Conservation (phyloP, 2,113 vertebrate genomes). For the Pundamilia nyererei region DNA sequence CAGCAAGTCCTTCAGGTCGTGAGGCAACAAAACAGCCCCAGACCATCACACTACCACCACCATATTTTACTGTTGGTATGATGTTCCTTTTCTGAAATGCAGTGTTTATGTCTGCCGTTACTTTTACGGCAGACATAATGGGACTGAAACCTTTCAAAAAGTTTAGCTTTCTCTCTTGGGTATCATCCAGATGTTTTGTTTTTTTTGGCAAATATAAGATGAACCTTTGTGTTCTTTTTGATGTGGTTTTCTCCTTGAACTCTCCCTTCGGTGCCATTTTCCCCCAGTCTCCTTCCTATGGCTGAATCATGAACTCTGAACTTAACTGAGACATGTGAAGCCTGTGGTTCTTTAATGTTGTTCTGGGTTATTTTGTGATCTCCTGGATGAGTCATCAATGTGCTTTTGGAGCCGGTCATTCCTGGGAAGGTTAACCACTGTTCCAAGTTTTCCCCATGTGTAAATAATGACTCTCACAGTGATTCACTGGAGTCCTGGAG, state of each 20-base stretch:
- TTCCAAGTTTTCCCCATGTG: not conserved
- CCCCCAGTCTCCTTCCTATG: not conserved
- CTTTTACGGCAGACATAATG: not conserved
- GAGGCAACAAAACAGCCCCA: not conserved
- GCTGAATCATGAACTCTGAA: not conserved
- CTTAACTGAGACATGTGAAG: not conserved
- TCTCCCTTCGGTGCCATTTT: fast-evolving
- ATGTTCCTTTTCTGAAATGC: not conserved
- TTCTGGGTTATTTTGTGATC: not conserved
- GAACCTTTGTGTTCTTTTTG: not conserved
- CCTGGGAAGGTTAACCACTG: not conserved
- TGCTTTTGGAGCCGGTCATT: not conserved
- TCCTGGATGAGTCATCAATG: not conserved
- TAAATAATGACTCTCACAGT: not conserved
- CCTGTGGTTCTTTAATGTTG: not conserved
- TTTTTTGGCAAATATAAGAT: not conserved
- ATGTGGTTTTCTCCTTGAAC: not conserved
- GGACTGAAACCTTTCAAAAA: not conserved
- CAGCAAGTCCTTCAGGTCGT: not conserved
- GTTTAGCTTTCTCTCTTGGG: not conserved
- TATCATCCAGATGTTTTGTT: not conserved
- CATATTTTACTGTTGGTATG: not conserved
- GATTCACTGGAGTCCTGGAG: not conserved
- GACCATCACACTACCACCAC: not conserved
- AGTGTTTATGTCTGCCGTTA: not conserved